Base-by-base conservation (phyloP, 2,888 invertebrate genomes). In the Agrochola circellaris region DNA sequence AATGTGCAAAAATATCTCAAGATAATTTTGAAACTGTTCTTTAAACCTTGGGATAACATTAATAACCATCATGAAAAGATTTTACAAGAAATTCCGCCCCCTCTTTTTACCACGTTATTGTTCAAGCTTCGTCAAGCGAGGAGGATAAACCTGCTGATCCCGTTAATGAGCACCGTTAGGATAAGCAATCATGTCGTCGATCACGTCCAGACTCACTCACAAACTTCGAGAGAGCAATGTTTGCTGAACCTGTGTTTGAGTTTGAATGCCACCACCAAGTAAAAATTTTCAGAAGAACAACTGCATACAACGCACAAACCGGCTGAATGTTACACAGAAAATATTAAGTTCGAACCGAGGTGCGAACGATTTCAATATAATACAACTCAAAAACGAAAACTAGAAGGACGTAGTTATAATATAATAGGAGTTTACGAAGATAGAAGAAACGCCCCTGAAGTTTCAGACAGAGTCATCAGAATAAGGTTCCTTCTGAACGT, bases 171-270 rank as follows among this genome's bases (percentile, higher is more conserved):
- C 60, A 26, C 76, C 84, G 84, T 84, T 75, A 73, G 62, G 69
- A 84, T 76, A 73, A 83, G 65, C 73, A 69, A 80, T 70, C 76
- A 48, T 62, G 61, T 73, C 72, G 61, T 80, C 81, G 81, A 73
- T 84, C 82, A 83, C 84, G 84, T 80, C 48, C 69, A 61, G 30
- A 20, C 56, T 60, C 20, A 68, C 68, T 56, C 42, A 64, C 58
- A 51, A 58, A 62, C 69, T 78, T 34, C 15, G 61, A 71, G 73
- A 71, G 54, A 72, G 51, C 68, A 26, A 48, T 83, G 75, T 84
- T 84, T 75, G 75, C 80, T 38, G 60, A 72, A 69, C 56, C 51
- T 72, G 66, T 69, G 82, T 80, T 84, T 84, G 81, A 73, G 38
- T 75, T 74, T 54, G n/a, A 61, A n/a, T 48, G n/a, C 17, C 26